These are phyloP conservation scores for Euspilapteryx auroguttella DNA, from an alignment of 2,888 invertebrate genomes.

Conservation along the genomic window DNA sequence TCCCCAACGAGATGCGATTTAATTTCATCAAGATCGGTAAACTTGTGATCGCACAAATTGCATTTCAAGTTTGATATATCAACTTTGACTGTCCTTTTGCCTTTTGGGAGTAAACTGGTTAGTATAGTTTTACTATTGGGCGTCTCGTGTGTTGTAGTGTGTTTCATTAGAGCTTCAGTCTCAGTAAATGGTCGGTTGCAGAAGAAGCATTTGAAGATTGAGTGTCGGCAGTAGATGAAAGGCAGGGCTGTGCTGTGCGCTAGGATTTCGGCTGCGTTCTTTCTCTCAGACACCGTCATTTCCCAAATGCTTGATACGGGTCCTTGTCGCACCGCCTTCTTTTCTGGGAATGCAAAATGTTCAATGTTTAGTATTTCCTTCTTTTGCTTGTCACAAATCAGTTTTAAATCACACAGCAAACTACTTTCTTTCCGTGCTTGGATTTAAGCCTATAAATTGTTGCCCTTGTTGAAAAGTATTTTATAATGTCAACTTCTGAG, in stretches of 20 bases:
- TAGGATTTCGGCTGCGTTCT: constrained; percentile 43
- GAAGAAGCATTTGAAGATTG: constrained; percentile 49
- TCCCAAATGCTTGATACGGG: constrained; percentile 45
- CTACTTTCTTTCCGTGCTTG: too few species aligned
- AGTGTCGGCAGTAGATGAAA: constrained; percentile 47
- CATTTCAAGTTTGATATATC: constrained; percentile 41
- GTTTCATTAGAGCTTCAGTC: constrained; percentile 30
- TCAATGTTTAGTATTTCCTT: too few species aligned
- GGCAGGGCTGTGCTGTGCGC: constrained; percentile 36
- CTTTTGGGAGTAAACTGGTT: constrained; percentile 37
- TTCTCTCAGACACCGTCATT: constrained; percentile 45
- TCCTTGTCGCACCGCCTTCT: too few species aligned
- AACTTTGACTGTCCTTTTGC: constrained; percentile 44
- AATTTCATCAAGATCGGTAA: constrained; percentile 35
- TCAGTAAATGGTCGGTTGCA: constrained; percentile 42
- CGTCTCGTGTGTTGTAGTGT: constrained; percentile 21
- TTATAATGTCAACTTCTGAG: too few species aligned
- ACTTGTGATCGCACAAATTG: constrained; percentile 35
- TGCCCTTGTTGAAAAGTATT: too few species aligned
- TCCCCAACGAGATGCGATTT: constrained; percentile 23
- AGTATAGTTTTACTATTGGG: constrained; percentile 29
- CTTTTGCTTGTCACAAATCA: too few species aligned
- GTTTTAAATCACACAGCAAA: too few species aligned
- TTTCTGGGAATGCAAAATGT: too few species aligned
- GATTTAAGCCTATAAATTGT: too few species aligned